Evolutionary conservation across 2,888 invertebrate species (phyloP), one percentile per base, ranked within the genome.

Genomic region (Gasteruption jaculator): DNA sequence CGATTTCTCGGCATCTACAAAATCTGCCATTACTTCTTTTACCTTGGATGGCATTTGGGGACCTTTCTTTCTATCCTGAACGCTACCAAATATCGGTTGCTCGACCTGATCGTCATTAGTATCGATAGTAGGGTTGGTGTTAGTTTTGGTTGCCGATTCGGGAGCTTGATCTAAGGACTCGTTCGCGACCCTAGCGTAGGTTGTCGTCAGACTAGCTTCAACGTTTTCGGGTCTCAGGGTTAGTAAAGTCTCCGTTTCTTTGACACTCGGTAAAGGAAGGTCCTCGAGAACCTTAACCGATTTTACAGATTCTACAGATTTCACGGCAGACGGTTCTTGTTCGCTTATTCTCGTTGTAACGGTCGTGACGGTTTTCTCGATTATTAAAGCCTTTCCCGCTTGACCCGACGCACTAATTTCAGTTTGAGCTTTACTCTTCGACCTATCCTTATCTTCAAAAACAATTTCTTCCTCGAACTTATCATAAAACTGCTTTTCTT

Each of bases 51-150:
- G n/a, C n/a, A n/a, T n/a, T n/a, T n/a, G n/a, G n/a, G 50, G 51
- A 45, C 30, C 48, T 18, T 49, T 58, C 42, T 48, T 64, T 45
- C 65, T 63, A 54, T 63, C 58, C 49, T 60, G 63, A 41, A 67
- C 60, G 52, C 68, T 70, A 48, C 67, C 67, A 37, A 70, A 68
- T 16, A 68, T 38, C 11, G 61, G 52, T 26, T 53, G 46, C 16
- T 63, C 54, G n/a, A n/a, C n/a, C n/a, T n/a, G n/a, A n/a, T n/a
- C n/a, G n/a, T n/a, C 49, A 31, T 54, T 52, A 32, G 33, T 37
- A 14, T 50, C 46, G 12, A 30, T 8, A 12, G 18, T 30, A 5
- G 14, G 10, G 3, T 30, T 18, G 14, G 14, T 15, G 30, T 10
- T 4, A 4, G 12, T 10, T 12, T 11, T 10, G 4, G 14, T 10